Evolutionary conservation across 2,113 vertebrate species (phyloP).

Genomic region (Motacilla alba): DNA sequence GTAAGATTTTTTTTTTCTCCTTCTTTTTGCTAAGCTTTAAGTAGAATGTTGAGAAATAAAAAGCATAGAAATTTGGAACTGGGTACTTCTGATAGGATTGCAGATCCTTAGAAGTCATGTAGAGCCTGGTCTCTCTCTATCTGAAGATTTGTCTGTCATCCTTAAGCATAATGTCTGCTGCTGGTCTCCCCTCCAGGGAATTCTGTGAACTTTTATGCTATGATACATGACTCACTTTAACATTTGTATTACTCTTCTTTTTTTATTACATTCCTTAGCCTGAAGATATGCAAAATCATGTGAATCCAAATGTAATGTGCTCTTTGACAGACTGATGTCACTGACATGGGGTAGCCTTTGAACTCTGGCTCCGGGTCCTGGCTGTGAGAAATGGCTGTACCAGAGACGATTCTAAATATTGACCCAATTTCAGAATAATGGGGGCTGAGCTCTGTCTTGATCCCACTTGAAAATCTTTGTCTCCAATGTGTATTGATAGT

Average conservation of each 20-base stretch:
- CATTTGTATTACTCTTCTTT: background rate
- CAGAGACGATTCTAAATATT: background rate
- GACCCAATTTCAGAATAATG: background rate
- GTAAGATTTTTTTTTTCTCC: background rate
- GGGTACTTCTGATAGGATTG: background rate
- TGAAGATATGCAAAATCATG: slow-evolving; percentile 4
- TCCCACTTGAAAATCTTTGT: background rate
- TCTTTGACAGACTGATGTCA: background rate
- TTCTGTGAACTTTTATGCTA: slow-evolving; percentile 23
- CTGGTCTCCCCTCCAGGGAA: slow-evolving; percentile 17
- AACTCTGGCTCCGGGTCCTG: background rate
- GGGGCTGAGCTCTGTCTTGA: background rate
- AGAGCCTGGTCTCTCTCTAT: background rate
- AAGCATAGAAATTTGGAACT: background rate
- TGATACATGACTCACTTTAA: background rate
- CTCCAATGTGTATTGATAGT: background rate
- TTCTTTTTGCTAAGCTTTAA: background rate
- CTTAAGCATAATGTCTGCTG: background rate
- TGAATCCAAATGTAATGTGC: background rate
- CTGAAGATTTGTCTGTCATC: background rate
- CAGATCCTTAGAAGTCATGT: background rate
- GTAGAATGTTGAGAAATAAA: background rate
- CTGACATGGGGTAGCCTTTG: background rate
- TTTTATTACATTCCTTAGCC: slow-evolving; percentile 33
- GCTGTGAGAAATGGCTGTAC: background rate